phyloP scores from a whole-genome alignment of 2,888 invertebrate species.

The Tetrapedia diversipes region DNA sequence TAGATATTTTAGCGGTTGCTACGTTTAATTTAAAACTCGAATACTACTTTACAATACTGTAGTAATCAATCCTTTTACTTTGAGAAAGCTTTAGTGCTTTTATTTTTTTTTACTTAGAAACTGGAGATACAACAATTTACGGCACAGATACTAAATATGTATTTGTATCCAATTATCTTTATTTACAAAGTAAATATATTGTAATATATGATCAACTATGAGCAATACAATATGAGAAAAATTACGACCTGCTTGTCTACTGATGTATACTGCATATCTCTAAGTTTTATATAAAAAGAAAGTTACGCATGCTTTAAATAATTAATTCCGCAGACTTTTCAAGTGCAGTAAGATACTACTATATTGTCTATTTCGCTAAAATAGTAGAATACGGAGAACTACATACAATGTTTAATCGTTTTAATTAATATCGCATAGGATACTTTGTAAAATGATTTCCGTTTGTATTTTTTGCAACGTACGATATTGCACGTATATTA shows the following conservation, averaged over 20 bases:
- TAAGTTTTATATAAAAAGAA: constrained; percentile 31
- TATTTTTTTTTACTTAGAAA: constrained; percentile 10
- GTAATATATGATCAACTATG: constrained; percentile 30
- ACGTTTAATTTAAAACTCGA: background rate
- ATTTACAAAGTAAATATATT: constrained; percentile 52
- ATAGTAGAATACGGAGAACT: background rate
- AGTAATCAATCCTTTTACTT: background rate
- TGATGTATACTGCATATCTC: background rate
- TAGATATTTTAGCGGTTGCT: too few relatives aligned
- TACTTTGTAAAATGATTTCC: constrained; percentile 47
- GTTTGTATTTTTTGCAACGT: constrained; percentile 16
- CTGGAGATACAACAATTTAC: background rate
- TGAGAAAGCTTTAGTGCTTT: background rate
- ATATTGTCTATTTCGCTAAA: constrained; percentile 37
- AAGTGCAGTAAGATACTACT: constrained; percentile 7
- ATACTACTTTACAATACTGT: background rate
- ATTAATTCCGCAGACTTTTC: constrained; percentile 16
- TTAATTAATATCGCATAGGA: constrained; percentile 44
- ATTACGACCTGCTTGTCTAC: constrained; percentile 19
- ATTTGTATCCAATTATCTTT: constrained; percentile 49
- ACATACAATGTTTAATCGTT: constrained; percentile 31
- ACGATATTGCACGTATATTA: constrained; percentile 31
- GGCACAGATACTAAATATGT: background rate
- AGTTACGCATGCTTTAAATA: constrained; percentile 41
- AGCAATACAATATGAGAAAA: constrained; percentile 22